Evolutionary conservation across 2,113 vertebrate species (phyloP), one percentile per base, ranked within the genome.

Genomic region (Marmota flaviventris): DNA sequence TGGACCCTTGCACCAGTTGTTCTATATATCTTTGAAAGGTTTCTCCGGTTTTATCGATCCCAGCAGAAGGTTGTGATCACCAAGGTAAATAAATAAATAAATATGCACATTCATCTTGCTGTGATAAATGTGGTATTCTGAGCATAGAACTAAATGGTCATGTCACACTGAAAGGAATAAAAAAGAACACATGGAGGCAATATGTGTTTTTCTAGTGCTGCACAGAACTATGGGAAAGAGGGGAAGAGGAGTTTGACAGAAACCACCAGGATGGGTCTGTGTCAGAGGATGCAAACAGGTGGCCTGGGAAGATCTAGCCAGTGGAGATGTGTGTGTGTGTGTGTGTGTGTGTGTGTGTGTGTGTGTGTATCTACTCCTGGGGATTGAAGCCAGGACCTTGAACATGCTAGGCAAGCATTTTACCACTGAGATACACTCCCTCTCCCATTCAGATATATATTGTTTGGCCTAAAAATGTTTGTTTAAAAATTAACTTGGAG

Each of bases 1-100:
- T 99, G 99, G 98, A 99, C 99, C 94, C 98, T 99, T 27, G 99
- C 98, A 1, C 99, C 99, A 0, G 98, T 99, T 95, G 11, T 99
- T 90, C 98, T 99, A 79, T 99, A 99, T 22, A 0, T 99, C n/a
- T 99, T 99, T 6, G 99, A 99, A 96, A 98, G 99, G 73, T 56
- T 99, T 53, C 97, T 99, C 20, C 99, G 99, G 48, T 98, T 99
- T 94, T 98, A 99, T 96, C 99, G 99, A 4, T 99, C 99, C 0
- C 95, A 90, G 93, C 99, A 99, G 98, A 98, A 93, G 8, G 99
- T 99, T 91, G 91, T 56, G 3, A 98, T 99, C 97, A 99, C 98
- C 87, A 99, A 99, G 99, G 99, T 99, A 97, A 84, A 98, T 72
- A 81, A 89, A 72, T 37, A 82, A 9, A 0, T 4, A 56, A 24